A percentile compares a stretch with the other conserved stretches of the same genome.
These are phyloP conservation scores for Bicyclus anynana DNA, from an alignment of 1,140 invertebrate species.

Conservation along the genomic window DNA sequence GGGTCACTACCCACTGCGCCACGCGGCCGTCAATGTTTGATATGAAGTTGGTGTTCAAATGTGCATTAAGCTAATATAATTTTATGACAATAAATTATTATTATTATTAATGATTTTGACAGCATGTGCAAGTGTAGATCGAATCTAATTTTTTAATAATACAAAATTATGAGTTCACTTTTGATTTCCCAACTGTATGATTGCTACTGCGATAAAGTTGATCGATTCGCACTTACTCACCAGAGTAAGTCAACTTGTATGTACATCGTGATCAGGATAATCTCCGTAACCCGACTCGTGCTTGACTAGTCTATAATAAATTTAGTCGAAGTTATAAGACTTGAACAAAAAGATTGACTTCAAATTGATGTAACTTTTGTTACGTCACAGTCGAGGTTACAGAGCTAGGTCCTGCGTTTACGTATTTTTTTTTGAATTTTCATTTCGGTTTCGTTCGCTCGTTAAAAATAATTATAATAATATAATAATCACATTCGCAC, in stretches of 20 bases:
- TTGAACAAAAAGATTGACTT: too few species aligned
- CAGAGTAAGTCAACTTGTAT: neutral
- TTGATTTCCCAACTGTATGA: neutral
- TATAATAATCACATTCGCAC: neutral
- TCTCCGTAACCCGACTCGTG: neutral
- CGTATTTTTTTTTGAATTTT: neutral
- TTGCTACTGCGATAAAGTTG: neutral
- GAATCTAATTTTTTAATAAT: too few species aligned
- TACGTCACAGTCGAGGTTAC: neutral
- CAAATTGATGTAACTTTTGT: neutral
- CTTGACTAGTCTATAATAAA: neutral
- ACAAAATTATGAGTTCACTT: too few species aligned
- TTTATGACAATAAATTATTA: too few species aligned
- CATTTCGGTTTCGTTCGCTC: conserved; percentile 10
- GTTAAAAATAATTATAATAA: neutral
- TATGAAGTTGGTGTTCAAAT: too few species aligned
- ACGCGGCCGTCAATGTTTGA: too few species aligned
- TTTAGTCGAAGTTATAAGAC: neutral
- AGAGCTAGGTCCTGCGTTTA: neutral
- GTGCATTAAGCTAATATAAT: too few species aligned
- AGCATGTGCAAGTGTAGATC: too few species aligned
- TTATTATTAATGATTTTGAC: too few species aligned
- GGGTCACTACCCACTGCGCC: too few species aligned
- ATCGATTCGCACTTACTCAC: neutral
- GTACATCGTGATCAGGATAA: neutral